phyloP scores from a whole-genome alignment of 2,113 vertebrate genomes.

The Acrocephalus arundinaceus region DNA sequence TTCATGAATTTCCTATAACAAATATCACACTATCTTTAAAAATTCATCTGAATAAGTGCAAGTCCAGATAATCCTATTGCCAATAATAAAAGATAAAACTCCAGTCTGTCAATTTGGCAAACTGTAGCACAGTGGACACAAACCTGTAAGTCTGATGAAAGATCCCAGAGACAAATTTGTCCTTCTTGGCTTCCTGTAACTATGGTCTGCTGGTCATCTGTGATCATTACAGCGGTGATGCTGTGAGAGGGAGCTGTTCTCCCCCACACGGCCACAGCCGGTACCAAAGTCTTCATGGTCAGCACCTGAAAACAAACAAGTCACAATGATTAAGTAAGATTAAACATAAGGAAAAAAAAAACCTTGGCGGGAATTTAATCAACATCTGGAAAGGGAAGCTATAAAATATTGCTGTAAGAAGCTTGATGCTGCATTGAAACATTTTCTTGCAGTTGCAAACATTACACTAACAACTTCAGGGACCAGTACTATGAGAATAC shows the following conservation, averaged over 20 bases:
- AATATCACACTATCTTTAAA: not conserved
- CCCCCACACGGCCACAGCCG: conserved; percentile 75
- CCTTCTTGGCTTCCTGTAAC: conserved; percentile 82
- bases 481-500: not conserved
- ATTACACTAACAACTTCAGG: not conserved
- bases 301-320: conserved; percentile 18
- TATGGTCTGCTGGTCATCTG: conserved; percentile 79
- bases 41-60: not conserved
- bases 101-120: not conserved
- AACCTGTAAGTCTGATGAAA: conserved; percentile 79
- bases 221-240: conserved; percentile 79
- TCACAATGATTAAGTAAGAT: not conserved
- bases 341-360: not conserved
- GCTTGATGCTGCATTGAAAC: not conserved
- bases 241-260: conserved; percentile 76
- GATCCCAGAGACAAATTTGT: conserved; percentile 81
- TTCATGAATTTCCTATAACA: not conserved
- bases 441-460: not conserved
- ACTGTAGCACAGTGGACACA: not conserved
- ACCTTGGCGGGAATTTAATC: not conserved
- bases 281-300: conserved; percentile 62
- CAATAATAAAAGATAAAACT: not conserved
- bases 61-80: not conserved
- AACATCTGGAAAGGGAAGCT: not conserved
- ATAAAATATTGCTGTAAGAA: not conserved